Evolutionary conservation across 2,113 vertebrate species (phyloP).

Genomic region (Nycticorax nycticorax): DNA sequence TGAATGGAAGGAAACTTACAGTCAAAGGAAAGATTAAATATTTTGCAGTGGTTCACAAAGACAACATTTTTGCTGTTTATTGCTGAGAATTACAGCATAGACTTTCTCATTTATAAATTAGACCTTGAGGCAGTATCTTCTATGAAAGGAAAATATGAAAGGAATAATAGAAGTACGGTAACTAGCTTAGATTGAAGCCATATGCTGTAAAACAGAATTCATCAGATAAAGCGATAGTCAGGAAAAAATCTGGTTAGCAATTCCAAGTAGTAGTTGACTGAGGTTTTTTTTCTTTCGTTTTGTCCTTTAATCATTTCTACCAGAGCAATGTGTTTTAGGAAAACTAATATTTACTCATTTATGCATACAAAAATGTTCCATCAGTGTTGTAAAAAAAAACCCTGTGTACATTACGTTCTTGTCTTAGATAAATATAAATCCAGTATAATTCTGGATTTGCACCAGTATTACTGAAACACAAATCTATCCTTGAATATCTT

Average conservation of each 20-base stretch:
- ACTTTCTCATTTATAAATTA: constrained; percentile 24
- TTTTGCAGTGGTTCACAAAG: neutral
- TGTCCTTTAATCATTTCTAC: neutral
- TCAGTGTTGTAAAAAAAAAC: neutral
- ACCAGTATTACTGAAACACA: neutral
- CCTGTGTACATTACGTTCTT: neutral
- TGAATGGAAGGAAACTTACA: neutral
- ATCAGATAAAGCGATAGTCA: neutral
- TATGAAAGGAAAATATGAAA: neutral
- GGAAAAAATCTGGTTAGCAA: neutral
- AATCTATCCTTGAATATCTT: constrained; percentile 4
- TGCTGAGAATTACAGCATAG: neutral
- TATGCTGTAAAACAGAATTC: neutral
- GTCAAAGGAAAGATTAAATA: neutral
- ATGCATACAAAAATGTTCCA: neutral
- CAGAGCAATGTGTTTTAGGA: neutral
- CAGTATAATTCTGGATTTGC: constrained; percentile 50
- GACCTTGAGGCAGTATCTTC: neutral
- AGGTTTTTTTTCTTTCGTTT: neutral
- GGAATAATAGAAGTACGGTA: neutral
- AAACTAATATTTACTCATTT: neutral
- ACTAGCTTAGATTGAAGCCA: neutral
- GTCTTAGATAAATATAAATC: constrained; percentile 22
- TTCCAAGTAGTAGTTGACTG: neutral
- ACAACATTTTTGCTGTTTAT: neutral